A percentile compares a stretch with the other conserved stretches of the same genome.
Evolutionary conservation across 2,113 vertebrate genomes (phyloP).

Genomic region (Sarotherodon lohbergeri): DNA sequence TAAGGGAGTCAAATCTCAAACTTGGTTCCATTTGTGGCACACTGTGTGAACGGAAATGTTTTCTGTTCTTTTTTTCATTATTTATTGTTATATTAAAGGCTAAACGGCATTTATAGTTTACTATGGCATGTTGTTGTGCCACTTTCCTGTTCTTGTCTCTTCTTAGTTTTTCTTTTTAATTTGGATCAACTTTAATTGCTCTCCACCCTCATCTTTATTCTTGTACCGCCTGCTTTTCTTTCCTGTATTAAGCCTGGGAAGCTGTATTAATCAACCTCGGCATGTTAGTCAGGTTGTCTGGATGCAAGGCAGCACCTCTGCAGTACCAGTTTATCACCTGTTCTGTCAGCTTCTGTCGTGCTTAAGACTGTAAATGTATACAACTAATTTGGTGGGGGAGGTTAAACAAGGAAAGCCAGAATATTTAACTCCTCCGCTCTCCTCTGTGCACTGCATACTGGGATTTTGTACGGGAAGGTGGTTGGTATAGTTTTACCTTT

Average conservation of each 20-base stretch:
- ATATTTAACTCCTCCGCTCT: background rate
- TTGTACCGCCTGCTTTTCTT: constrained; percentile 43
- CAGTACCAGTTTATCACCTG: constrained; percentile 17
- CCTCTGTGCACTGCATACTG: background rate
- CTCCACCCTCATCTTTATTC: constrained; percentile 11
- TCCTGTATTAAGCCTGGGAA: constrained; percentile 13
- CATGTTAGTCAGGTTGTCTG: constrained; percentile 24
- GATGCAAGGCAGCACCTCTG: constrained; percentile 8
- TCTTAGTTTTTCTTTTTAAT: background rate
- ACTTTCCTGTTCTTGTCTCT: background rate
- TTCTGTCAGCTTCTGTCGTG: constrained; percentile 32
- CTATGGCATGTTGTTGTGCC: background rate
- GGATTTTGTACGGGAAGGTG: background rate
- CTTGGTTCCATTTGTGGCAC: background rate
- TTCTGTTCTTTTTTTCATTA: background rate
- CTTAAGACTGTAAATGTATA: constrained; percentile 14
- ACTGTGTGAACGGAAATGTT: background rate
- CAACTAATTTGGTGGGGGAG: constrained; percentile 12
- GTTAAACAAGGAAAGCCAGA: background rate
- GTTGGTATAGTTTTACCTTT: background rate
- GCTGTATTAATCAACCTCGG: constrained; percentile 31
- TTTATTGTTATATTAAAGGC: background rate
- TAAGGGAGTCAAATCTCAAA: background rate
- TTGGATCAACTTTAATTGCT: background rate
- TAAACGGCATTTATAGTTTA: background rate